Conservation (phyloP, 1,140 invertebrate genomes). For the Drosophila aff. region DNA sequence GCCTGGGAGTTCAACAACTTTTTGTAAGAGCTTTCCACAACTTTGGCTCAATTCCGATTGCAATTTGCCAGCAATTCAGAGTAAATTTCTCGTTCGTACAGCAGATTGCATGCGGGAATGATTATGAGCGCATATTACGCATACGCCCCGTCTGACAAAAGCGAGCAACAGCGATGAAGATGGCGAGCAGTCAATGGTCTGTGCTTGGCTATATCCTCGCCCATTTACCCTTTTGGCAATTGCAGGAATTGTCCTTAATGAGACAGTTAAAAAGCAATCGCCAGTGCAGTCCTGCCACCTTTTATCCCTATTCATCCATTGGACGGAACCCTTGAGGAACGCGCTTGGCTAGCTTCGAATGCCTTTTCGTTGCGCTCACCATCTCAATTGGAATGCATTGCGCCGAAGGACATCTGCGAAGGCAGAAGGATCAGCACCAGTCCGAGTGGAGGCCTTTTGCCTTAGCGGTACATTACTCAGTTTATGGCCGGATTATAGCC, state of each 20-base stretch:
- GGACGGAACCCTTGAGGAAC: conserved; percentile 28
- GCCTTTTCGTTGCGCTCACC: conserved; percentile 37
- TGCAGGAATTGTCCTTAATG: conserved; percentile 61
- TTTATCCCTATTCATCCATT: conserved; percentile 1
- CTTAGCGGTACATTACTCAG: conserved; percentile 42
- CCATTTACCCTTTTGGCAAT: conserved; percentile 38
- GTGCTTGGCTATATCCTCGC: neutral
- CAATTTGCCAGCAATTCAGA: conserved; percentile 52
- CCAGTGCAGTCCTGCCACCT: conserved; percentile 17
- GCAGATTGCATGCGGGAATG: conserved; percentile 30
- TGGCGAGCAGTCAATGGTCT: conserved; percentile 9
- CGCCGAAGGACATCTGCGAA: conserved; percentile 56
- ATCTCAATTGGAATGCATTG: conserved; percentile 55
- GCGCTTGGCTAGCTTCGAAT: conserved; percentile 68
- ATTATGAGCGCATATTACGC: conserved; percentile 63
- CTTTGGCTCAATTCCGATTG: conserved; percentile 30
- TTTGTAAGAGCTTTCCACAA: conserved; percentile 26
- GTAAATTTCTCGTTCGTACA: conserved; percentile 21
- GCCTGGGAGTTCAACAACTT: conserved; percentile 43
- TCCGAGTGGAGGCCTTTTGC: conserved; percentile 19
- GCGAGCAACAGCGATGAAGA: neutral
- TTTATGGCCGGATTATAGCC: conserved; percentile 57
- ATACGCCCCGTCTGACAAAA: conserved; percentile 49
- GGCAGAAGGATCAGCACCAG: conserved; percentile 7
- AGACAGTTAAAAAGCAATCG: conserved; percentile 64